Base-by-base conservation (phyloP, 1,140 invertebrate species). In the Lepidotrigona ventralis region DNA sequence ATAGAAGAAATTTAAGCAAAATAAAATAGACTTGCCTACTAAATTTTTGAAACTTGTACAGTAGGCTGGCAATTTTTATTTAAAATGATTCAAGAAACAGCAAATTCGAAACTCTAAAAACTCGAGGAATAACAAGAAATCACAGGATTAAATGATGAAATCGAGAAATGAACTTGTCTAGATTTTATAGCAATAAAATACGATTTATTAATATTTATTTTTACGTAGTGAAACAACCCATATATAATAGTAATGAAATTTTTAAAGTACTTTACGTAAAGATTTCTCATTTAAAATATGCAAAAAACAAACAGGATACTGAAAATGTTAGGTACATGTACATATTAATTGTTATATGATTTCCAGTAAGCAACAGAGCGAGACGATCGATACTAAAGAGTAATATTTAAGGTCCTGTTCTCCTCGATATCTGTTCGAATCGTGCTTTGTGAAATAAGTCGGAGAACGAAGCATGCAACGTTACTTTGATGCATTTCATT, bases 401-500 rank as follows among this genome's bases (percentile, higher is more conserved):
- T 6, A 46, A 46, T 60, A n/a, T 60, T 60, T n/a, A 12, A 60
- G 58, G 23, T 60, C 0, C 58, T 60, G 58, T n/a, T n/a, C 58
- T n/a, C 23, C 23, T 23, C 23, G 69, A 51, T 26, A 29, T n/a
- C 12, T 33, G 5, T 39, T 23, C 8, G 14, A 39, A 9, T 12
- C 17, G 11, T 11, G 21, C 9, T 68, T n/a, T 19, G 6, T 9
- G 29, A 11, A 19, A 3, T 23, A 39, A 33, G 23, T 29, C 26
- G 8, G n/a, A 66, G 23, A 39, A 56, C 51, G 71, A 78, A 21
- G 68, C 19, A 71, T 58, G 51, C n/a, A 64, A 81, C 46, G 60
- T 21, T 54, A 19, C 60, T 56, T 46, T 26, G 72, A 56, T 54
- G 23, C 63, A 39, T 76, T 69, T 82, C 73, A 72, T 76, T 29